Base-by-base conservation (phyloP, 2,888 invertebrate genomes). In the Cerceris rybyensis region DNA sequence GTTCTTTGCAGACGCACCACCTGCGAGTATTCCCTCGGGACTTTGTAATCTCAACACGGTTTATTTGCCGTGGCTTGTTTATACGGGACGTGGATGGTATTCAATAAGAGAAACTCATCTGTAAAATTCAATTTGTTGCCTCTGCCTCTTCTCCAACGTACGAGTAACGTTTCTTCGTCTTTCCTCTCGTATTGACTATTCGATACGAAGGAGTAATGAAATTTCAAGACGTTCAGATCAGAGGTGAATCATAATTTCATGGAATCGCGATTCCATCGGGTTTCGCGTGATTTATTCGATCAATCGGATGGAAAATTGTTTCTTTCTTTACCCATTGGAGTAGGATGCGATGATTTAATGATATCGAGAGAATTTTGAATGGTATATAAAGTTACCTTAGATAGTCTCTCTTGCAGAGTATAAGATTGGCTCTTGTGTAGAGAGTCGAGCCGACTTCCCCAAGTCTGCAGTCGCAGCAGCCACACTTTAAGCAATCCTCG, bases 391-490 rank as follows among this genome's bases (percentile, higher is more conserved):
- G 92, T 92, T 90, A 97, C 97, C 98, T 96, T 93, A 98, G 95
- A 93, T 98, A 98, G 93, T 98, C 98, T 91, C 97, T 94, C 93
- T 97, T 96, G 94, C 98, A 98, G 73, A 98, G 95, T 92, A 98
- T 96, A 82, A 98, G 95, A 93, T 98, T 97, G 54, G 97, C 97
- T 93, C 97, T 98, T 87, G 97, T 97, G 93, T 97, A 98, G 65
- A 98, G 94, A 82, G 97, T 97, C 70, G 97, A 97, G 80, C 98
- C 98, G 54, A 98, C 97, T 93, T 98, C 98, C 0, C 98, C 98
- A n/a, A 98, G 95, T 66, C 98, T 94, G 92, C 98, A 98, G 93
- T 98, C 97, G 91, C 98, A 98, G 93, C 98, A 98, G 76, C 97
- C 97, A 90, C 97, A 97, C 91, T 98, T 98, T 82, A 98, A 94